Evolutionary conservation across 2,797 vertebrate genomes (phyloP), one percentile per base, ranked within the genome.

Genomic region (Macrochelys suwanniensis): DNA sequence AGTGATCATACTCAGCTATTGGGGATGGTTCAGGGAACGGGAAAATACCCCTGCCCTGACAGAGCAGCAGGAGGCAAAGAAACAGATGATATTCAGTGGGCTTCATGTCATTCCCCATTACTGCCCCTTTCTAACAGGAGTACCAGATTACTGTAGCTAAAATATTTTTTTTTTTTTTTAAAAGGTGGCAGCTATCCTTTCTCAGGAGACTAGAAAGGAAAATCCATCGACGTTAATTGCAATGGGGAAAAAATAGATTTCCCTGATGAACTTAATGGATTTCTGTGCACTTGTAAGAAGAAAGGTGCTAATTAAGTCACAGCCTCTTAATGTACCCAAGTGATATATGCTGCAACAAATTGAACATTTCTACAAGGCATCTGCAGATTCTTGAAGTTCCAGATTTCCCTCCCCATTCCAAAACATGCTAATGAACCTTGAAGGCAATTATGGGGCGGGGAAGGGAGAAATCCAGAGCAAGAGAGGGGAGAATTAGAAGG

Each of bases 171-270:
- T 37, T 11, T 51, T 51, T 51, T 51, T 16, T 17, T 2, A 51
- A 54, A 68, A 68, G n/a, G 21, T 71, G 68, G 37, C 68, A 42
- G 68, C 37, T 71, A 31, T 45, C 74, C 49, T 80, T 54, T 13
- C 90, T 87, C 5, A 0, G 71, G 80, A 91, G 94, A 92, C 57
- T 84, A 90, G 93, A 82, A 13, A 84, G 53, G 93, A 81, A 88
- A 93, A 95, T 5, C 85, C 47, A 89, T 82, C 51, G 3, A 28
- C 0, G 42, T 82, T 81, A 21, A 3, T 85, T 83, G 92, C 82
- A 47, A 84, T 78, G 80, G 85, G 92, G 94, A 92, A 80, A 82
- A 94, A 97, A 96, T 94, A 49, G 74, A 77, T 94, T 94, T 97
- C 94, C 96, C 91, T 2, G 56, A 37, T 47, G 56, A 82, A 3